phyloP scores from a whole-genome alignment of 2,888 invertebrate species.

The Ornithoptera alexandrae region DNA sequence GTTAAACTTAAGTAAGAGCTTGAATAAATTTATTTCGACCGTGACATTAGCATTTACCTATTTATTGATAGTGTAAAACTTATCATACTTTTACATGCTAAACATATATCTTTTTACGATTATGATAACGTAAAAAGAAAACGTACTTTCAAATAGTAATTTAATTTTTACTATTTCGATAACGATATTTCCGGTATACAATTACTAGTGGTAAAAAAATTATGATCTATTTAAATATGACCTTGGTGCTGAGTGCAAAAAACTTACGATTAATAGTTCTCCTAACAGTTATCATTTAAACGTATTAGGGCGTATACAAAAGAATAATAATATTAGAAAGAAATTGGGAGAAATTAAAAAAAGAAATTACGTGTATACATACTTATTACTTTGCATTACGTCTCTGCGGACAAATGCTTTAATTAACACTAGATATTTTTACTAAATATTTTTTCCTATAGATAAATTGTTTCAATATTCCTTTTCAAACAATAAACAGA shows the following conservation, averaged over 20 bases:
- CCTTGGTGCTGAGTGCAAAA: not conserved
- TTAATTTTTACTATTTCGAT: not conserved
- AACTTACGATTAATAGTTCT: not conserved
- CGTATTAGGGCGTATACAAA: not conserved
- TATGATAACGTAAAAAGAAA: not conserved
- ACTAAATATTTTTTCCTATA: too few relatives aligned
- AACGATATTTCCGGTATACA: not conserved
- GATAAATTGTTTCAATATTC: too few relatives aligned
- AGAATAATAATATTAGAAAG: too few relatives aligned
- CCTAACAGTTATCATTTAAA: not conserved
- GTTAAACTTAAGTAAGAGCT: constrained; percentile 10
- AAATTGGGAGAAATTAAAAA: too few relatives aligned
- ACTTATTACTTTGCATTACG: too few relatives aligned
- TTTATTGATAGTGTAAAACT: not conserved
- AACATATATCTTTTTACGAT: not conserved
- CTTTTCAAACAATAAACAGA: too few relatives aligned
- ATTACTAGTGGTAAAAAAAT: constrained; percentile 5
- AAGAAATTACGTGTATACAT: too few relatives aligned
- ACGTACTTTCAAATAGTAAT: not conserved
- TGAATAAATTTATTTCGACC: constrained; percentile 23
- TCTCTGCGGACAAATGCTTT: too few relatives aligned
- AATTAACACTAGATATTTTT: too few relatives aligned
- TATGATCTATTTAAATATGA: not conserved
- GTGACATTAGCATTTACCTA: constrained; percentile 17
- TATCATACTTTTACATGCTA: not conserved